phyloP scores from a whole-genome alignment of 2,888 invertebrate genomes.

The Ophioninae sp. region DNA sequence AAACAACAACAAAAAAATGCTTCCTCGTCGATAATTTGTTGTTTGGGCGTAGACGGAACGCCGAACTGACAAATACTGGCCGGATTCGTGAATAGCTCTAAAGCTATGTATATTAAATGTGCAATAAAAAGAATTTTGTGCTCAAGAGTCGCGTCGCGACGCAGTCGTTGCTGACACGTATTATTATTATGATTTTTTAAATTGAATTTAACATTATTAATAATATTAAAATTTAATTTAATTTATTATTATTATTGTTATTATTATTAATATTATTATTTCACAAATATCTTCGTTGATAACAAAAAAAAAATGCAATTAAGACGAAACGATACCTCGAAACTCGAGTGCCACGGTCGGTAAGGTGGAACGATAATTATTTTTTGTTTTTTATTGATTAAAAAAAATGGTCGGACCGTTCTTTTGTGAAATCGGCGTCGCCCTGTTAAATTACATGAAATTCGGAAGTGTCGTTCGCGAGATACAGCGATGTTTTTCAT shows the following conservation, averaged over 20 bases:
- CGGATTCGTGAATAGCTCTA: slow-evolving; percentile 48
- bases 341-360: too few relatives aligned
- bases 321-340: too few relatives aligned
- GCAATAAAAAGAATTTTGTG: slow-evolving; percentile 57
- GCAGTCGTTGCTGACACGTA: slow-evolving; percentile 34
- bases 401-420: too few relatives aligned
- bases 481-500: too few relatives aligned
- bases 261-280: too few relatives aligned
- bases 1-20: background rate
- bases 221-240: slow-evolving; percentile 18
- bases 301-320: background rate
- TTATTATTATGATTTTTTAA: slow-evolving; percentile 15
- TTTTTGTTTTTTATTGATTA: too few relatives aligned
- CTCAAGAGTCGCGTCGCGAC: slow-evolving; percentile 53
- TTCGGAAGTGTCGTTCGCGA: too few relatives aligned
- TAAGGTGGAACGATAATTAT: too few relatives aligned
- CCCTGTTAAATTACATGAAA: too few relatives aligned
- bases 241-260: background rate
- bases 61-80: slow-evolving; percentile 27
- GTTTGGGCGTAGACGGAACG: background rate
- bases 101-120: slow-evolving; percentile 26
- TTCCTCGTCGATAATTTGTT: background rate
- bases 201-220: background rate
- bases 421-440: too few relatives aligned
- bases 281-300: background rate